Conservation (phyloP, 2,113 vertebrate species). For the Malurus elegans region DNA sequence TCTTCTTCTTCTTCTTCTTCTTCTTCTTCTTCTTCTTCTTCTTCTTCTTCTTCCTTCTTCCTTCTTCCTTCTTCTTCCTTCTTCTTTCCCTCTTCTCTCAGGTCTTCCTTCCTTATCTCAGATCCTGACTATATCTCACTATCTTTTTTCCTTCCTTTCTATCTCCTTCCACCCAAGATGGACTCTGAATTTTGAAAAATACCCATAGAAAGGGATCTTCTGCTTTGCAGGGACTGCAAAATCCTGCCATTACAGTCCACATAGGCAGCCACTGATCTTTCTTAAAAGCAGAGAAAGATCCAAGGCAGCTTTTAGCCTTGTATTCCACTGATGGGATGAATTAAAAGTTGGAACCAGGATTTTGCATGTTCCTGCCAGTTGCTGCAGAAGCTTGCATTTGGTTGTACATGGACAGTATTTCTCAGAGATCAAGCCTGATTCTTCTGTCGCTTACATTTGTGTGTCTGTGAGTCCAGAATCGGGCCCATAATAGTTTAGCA, state of each 20-base stretch:
- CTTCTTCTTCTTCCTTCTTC: background rate
- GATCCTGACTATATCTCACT: conserved; percentile 38
- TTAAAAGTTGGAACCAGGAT: background rate
- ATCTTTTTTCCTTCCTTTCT: conserved; percentile 39
- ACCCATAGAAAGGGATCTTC: background rate
- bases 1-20: background rate
- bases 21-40: background rate
- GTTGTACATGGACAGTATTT: background rate
- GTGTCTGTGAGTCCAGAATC: conserved; percentile 42
- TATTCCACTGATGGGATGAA: background rate
- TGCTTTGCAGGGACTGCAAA: conserved; percentile 12
- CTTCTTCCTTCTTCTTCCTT: background rate
- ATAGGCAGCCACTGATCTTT: background rate
- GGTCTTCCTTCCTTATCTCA: conserved; percentile 54
- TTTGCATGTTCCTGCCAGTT: conserved; percentile 2
- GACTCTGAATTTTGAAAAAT: conserved; percentile 41
- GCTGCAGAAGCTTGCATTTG: background rate
- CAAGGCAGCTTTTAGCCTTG: background rate
- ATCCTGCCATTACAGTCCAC: background rate
- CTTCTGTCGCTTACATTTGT: conserved; percentile 30
- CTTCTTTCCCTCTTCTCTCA: conserved; percentile 30
- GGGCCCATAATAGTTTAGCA: background rate
- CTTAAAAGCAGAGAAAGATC: background rate
- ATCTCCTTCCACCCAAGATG: background rate
- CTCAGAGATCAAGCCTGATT: conserved; percentile 52